Evolutionary conservation across 1,140 invertebrate genomes (phyloP).

Genomic region (Drosophila sucinea): DNA sequence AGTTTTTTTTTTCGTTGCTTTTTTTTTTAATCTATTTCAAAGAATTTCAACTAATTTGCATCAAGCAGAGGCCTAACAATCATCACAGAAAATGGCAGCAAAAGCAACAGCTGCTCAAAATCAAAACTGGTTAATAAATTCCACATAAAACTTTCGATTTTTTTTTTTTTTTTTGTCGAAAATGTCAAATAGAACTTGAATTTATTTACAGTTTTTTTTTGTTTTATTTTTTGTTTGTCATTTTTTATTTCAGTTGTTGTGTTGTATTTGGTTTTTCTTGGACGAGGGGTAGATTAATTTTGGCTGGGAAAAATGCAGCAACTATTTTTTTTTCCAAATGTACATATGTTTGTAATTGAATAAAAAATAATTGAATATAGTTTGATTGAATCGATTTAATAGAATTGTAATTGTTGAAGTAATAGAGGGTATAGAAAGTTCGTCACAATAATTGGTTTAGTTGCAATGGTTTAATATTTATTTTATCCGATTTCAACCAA

Average conservation of each 20-base stretch:
- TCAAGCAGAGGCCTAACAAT: not conserved
- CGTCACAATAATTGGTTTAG: not conserved
- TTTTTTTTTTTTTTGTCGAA: constrained; percentile 37
- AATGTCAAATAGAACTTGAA: constrained; percentile 64
- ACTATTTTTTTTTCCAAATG: no score
- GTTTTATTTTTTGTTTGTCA: constrained; percentile 7
- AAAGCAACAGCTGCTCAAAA: constrained; percentile 6
- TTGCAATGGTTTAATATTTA: constrained; percentile 19
- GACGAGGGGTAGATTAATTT: not conserved
- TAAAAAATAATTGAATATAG: no score
- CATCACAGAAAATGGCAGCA: not conserved
- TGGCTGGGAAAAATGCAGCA: not conserved
- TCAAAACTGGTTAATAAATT: constrained; percentile 20
- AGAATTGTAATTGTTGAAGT: no score
- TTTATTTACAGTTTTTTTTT: constrained; percentile 35
- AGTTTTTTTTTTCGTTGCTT: no score
- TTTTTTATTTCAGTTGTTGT: constrained; percentile 16
- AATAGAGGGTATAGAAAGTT: not conserved
- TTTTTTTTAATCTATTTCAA: not conserved
- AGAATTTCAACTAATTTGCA: constrained; percentile 8
- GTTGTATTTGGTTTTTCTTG: constrained; percentile 35
- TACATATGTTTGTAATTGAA: no score
- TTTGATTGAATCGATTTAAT: no score
- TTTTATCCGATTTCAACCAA: constrained; percentile 37
- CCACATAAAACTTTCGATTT: constrained; percentile 39